Evolutionary conservation across 2,113 vertebrate genomes (phyloP), one percentile per base, ranked within the genome.

Genomic region (Eupsittula cactorum): DNA sequence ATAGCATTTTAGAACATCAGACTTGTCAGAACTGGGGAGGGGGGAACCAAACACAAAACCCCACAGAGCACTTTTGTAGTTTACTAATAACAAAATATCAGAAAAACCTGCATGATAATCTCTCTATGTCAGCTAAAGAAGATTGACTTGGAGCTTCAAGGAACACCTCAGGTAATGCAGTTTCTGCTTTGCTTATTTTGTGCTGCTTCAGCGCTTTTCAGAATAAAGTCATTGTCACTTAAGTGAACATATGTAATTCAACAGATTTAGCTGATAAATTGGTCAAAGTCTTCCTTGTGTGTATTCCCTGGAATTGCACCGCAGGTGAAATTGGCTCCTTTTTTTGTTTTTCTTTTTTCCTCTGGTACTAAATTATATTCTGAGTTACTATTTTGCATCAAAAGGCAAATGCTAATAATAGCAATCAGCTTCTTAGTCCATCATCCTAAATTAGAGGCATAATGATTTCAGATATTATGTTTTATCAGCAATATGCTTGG

Each of bases 231-330:
- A 31, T 82, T 88, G 74, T 78, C 76, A 49, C 67, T 96, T 94
- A 89, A 76, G 68, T 87, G 78, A 68, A 75, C 57, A 55, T 92
- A 53, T 39, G 35, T 81, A 93, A 79, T 79, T 71, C 24, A 82
- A 52, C 37, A 91, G 78, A 67, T 88, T 95, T 92, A 90, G 71
- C 86, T 91, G 95, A 95, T 88, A 7, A 86, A 83, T 92, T 92
- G 70, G 23, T 82, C 39, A 42, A 63, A 93, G 55, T 85, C 59
- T 94, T 93, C 41, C 76, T 92, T 0, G 0, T 16, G 4, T 67
- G 33, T 55, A 25, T 78, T 87, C 71, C 25, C 74, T 94, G 80
- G 82, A 94, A 73, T 49, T 85, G 44, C 0, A 6, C 63, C 60
- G 76, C 41, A 69, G 46, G 67, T 94, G 9, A 92, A 91, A 86